Evolutionary conservation across 2,888 invertebrate genomes (phyloP).

Genomic region (Phasia obesa): DNA sequence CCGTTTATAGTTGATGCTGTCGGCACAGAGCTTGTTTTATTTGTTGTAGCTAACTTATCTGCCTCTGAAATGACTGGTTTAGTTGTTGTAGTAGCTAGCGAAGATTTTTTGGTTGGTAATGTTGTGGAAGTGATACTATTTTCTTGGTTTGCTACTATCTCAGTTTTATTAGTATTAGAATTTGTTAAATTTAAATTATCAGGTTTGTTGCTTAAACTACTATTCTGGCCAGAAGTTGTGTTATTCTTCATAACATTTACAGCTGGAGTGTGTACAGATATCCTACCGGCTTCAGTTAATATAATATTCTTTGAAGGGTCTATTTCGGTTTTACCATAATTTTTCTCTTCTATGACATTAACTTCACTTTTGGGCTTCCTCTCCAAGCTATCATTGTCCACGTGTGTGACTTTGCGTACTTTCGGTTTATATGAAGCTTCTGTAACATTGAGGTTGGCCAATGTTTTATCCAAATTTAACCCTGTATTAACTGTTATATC

Average conservation of each 20-base stretch:
- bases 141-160: neutral
- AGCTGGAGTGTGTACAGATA: conserved; percentile 7
- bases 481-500: conserved; percentile 51
- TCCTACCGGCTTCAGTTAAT: conserved; percentile 20
- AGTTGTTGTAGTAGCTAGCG: neutral
- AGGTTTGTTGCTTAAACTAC: neutral
- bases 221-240: neutral
- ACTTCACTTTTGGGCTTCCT: neutral
- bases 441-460: conserved; percentile 36
- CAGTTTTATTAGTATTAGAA: neutral
- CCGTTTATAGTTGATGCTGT: neutral
- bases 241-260: conserved; percentile 35
- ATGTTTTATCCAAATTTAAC: conserved; percentile 31
- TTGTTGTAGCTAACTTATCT: neutral
- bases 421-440: conserved; percentile 36
- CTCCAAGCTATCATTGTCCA: conserved; percentile 19
- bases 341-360: neutral
- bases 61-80: neutral
- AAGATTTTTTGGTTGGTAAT: neutral
- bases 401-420: conserved; percentile 56
- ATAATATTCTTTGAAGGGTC: neutral
- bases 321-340: neutral
- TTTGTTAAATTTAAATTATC: neutral
- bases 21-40: neutral
- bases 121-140: conserved; percentile 9